Evolutionary conservation across 2,888 invertebrate genomes (phyloP).

Genomic region (Molorchus minor): DNA sequence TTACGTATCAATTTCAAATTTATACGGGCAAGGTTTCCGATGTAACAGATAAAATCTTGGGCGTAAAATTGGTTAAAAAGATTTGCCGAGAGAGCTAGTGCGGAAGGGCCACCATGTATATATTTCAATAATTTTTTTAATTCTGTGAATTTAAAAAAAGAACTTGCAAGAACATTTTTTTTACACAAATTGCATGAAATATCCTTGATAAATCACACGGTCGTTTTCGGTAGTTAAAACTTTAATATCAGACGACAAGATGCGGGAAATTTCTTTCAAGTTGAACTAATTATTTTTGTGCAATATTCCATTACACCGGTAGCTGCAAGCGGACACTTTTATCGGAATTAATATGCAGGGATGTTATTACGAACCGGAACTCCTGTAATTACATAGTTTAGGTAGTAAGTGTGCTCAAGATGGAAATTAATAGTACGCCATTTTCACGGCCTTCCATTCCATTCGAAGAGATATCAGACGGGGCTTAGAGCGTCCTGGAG

Average conservation of each 20-base stretch:
- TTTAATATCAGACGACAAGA: conserved; percentile 16
- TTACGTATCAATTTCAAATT: no score
- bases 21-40: no score
- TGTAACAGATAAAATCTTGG: no score
- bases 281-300: conserved; percentile 15
- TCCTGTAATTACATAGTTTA: conserved; percentile 50
- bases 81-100: no score
- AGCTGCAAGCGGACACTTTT: conserved; percentile 42
- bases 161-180: not conserved
- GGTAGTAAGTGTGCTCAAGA: conserved; percentile 1
- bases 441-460: not conserved
- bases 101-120: no score
- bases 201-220: no score
- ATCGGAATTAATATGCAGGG: conserved; percentile 53
- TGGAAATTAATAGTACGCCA: conserved; percentile 10
- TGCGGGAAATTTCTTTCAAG: conserved; percentile 1
- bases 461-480: conserved; percentile 1
- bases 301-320: conserved; percentile 27
- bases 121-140: no score
- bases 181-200: not conserved
- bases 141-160: no score
- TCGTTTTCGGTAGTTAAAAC: not conserved
- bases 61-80: no score
- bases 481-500: no score
- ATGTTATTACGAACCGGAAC: conserved; percentile 51